A percentile compares a stretch with the other conserved stretches of the same genome.
Evolutionary conservation across 2,113 vertebrate genomes (phyloP).

Genomic region (Colius striatus): DNA sequence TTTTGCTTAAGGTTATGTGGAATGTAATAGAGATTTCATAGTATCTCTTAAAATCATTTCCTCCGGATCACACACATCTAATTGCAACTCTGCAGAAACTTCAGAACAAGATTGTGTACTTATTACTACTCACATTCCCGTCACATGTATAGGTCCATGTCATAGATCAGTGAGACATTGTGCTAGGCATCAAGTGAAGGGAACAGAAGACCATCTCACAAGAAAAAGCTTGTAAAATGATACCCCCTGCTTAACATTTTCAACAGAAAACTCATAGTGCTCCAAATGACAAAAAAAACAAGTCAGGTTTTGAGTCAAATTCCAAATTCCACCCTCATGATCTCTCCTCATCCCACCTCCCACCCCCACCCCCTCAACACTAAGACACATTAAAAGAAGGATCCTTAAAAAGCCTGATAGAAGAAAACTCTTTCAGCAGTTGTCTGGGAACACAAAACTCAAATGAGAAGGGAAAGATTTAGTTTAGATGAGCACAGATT

Average conservation of each 20-base stretch:
- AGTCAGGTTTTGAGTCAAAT: background rate
- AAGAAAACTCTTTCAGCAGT: background rate
- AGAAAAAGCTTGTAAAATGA: background rate
- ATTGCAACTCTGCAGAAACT: background rate
- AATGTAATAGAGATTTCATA: background rate
- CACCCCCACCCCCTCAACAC: rapidly evolving
- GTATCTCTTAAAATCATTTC: background rate
- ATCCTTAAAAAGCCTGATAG: background rate
- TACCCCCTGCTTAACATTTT: background rate
- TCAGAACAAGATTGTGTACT: background rate
- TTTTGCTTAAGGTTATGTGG: background rate
- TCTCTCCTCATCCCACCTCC: background rate
- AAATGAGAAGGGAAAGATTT: background rate
- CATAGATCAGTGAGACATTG: background rate
- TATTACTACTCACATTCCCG: background rate
- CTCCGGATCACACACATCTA: background rate
- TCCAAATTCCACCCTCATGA: background rate
- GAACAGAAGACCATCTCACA: background rate
- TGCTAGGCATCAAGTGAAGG: background rate
- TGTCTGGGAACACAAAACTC: background rate
- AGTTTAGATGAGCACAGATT: background rate
- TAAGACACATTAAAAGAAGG: background rate
- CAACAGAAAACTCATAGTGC: background rate
- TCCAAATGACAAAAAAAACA: background rate
- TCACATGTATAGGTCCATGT: background rate